A percentile compares a stretch with the other conserved stretches of the same genome.
These are phyloP conservation scores for Rhinophrynus dorsalis DNA, from an alignment of 2,797 vertebrate species.

Conservation along the genomic window DNA sequence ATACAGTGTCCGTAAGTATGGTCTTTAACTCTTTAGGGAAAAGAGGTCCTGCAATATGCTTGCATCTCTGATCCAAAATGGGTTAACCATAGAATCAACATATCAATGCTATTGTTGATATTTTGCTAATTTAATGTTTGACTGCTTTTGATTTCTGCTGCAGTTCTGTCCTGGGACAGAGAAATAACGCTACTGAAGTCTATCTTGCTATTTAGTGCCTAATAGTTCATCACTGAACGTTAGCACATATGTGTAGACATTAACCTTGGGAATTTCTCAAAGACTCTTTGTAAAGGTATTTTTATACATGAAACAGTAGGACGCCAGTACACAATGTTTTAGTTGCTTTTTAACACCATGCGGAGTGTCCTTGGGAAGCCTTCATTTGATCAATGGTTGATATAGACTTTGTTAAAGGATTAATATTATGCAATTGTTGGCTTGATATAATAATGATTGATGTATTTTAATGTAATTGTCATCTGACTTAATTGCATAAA, in stretches of 20 bases:
- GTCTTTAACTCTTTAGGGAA: no score
- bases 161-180: no score
- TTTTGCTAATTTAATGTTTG: no score
- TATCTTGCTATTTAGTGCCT: background rate
- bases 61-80: no score
- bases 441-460: slow-evolving; percentile 23
- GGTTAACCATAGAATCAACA: no score
- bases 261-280: background rate
- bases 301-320: slow-evolving; percentile 12
- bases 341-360: background rate
- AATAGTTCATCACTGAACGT: background rate
- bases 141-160: no score
- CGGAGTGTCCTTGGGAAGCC: background rate
- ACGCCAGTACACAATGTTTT: background rate
- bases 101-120: no score
- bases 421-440: background rate
- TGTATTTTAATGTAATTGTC: slow-evolving; percentile 5
- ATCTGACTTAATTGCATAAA: no score
- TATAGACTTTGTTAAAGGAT: background rate
- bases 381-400: slow-evolving; percentile 3
- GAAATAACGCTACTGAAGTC: background rate
- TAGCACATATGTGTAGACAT: background rate
- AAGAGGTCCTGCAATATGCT: no score
- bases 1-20: no score
- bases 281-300: background rate